Evolutionary conservation across 2,888 invertebrate genomes (phyloP), one percentile per base, ranked within the genome.

Genomic region (Ischnus inquisitorius): DNA sequence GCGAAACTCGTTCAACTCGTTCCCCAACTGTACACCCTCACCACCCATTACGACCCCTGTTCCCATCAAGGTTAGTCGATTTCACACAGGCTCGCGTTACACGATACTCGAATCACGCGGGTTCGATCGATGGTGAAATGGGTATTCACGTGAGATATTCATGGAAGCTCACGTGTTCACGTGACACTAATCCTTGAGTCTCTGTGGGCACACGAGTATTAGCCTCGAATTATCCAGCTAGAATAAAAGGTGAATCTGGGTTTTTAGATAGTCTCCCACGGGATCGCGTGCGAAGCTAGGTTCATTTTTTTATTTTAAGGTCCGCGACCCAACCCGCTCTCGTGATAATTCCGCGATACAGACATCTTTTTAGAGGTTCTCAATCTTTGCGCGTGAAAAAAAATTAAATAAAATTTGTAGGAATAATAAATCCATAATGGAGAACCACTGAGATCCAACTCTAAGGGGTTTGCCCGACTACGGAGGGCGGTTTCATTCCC

Each of bases 401-500:
- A 12, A 8, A 22, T 48, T 22, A n/a, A 14, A 39, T 12, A 39
- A 14, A 34, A 76, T 67, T 28, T 22, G 64, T 54, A 3, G 25
- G 2, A 67, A 48, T 60, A 25, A 8, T 19, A 62, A 51, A 65
- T 64, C 0, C 14, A n/a, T 14, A 62, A 14, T 82, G 43, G 83
- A 83, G 82, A 84, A 82, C 84, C 84, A n/a, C 84, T 84, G 81
- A 64, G 34, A 28, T 16, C 62, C 71, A 19, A 22, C 19, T 64
- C 22, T 65, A 82, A 82, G 72, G 65, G 68, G 46, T 69, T 74
- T 25, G 48, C 57, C 41, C 39, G 82, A 39, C 74, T 74, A 72
- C 16, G 75, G 57, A 46, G 79, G 83, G 78, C 80, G 84, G 82
- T 79, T 82, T 84, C 28, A 46, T 60, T 85, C 84, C 83, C 79